phyloP scores from a whole-genome alignment of 2,797 vertebrate genomes.

The Fundulus diaphanus region DNA sequence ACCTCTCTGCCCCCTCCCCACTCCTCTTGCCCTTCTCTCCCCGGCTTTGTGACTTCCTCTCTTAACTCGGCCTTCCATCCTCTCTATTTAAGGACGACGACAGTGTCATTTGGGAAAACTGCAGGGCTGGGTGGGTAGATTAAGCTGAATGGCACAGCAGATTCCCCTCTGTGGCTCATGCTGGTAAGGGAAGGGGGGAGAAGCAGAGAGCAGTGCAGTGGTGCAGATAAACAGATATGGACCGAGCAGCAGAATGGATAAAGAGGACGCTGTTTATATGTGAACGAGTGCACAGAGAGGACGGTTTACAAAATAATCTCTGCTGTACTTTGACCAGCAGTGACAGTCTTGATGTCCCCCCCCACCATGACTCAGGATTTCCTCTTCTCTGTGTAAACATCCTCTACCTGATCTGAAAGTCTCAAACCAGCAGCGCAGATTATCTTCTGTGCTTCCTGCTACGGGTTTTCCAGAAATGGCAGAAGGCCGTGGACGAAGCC shows the following conservation, averaged over 20 bases:
- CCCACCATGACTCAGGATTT: slow-evolving; percentile 18
- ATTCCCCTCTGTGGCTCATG: slow-evolving; percentile 35
- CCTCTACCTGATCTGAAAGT: neutral
- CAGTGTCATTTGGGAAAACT: slow-evolving; percentile 61
- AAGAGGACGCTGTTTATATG: slow-evolving; percentile 2
- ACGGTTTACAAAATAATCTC: slow-evolving; percentile 17
- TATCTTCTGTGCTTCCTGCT: neutral
- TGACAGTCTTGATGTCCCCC: slow-evolving; percentile 29
- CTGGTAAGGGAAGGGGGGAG: slow-evolving; percentile 10
- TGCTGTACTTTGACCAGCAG: slow-evolving; percentile 27
- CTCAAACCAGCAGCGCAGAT: neutral
- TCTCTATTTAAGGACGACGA: slow-evolving; percentile 67
- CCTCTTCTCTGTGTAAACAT: neutral
- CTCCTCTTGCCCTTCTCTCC: neutral
- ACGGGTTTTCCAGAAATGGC: neutral
- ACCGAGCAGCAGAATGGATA: slow-evolving; percentile 17
- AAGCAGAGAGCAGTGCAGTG: slow-evolving; percentile 14
- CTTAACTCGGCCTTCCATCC: slow-evolving; percentile 52
- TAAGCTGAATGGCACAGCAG: slow-evolving; percentile 51
- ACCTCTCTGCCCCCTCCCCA: neutral
- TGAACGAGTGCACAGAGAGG: slow-evolving; percentile 5
- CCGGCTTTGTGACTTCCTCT: slow-evolving; percentile 13
- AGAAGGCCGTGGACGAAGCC: neutral
- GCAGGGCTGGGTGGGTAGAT: slow-evolving; percentile 37
- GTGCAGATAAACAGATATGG: slow-evolving; percentile 44